Evolutionary conservation across 2,888 invertebrate genomes (phyloP), one percentile per base, ranked within the genome.

Genomic region (Eledona agricola): DNA sequence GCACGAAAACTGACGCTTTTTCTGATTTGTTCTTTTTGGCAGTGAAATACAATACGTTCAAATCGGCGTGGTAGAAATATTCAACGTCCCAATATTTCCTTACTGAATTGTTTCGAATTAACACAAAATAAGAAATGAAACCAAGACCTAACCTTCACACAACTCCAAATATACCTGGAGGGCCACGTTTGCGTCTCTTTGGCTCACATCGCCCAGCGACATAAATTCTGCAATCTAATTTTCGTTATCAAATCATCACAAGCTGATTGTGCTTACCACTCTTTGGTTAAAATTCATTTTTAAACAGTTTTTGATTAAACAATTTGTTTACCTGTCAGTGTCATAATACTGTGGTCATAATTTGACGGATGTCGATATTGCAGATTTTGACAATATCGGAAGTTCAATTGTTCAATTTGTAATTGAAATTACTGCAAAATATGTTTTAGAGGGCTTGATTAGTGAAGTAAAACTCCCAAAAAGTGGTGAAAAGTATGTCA

Each of bases 161-260:
- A 85, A 66, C 63, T 84, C 82, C 29, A 79, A 72, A 60, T 80
- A 82, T 1, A 82, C 78, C 59, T 81, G 78, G 37, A 76, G 75
- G 1, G 81, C 78, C 55, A 79, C 68, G 1, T 77, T 75, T 7
- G 80, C 77, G 59, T 63, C 37, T 51, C 52, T 58, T 49, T 56
- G 29, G 58, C 79, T 74, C 5, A 60, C 69, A 32, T 80, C 78
- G 1, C 79, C 80, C 12, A 79, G 53, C 28, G 71, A 69, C 43
- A 75, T 69, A 60, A 81, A 78, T 37, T 77, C 72, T 60, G 74
- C 71, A 59, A 74, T 73, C 79, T 79, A 31, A 46, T 22, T 12
- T 29, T 25, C 5, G 12, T n/a, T n/a, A n/a, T n/a, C n/a, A n/a
- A n/a, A n/a, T n/a, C n/a, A n/a, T n/a, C n/a, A n/a, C n/a, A n/a